phyloP scores from a whole-genome alignment of 2,113 vertebrate species.

The Hypomesus transpacificus region DNA sequence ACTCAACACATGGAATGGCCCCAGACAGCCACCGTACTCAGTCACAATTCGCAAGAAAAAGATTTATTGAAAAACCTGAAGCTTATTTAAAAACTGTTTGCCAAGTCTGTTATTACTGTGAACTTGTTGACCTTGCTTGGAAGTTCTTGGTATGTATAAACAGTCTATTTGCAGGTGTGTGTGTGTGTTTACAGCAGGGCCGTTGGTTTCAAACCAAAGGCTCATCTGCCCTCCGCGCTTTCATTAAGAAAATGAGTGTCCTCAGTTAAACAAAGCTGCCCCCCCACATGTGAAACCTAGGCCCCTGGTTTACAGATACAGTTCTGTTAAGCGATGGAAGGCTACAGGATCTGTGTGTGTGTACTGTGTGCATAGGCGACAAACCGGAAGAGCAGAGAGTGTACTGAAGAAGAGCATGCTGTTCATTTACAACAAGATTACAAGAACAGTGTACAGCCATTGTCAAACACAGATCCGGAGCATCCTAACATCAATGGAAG shows the following conservation, averaged over 20 bases:
- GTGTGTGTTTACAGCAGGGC: not conserved
- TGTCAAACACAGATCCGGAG: too few relatives aligned
- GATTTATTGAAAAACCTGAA: conserved; percentile 58
- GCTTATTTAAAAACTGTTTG: conserved; percentile 55
- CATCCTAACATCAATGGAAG: too few relatives aligned
- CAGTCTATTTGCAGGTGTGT: not conserved
- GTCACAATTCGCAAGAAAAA: conserved; percentile 42
- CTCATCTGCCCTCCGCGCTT: too few relatives aligned
- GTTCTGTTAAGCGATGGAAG: too few relatives aligned
- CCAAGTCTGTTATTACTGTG: conserved; percentile 27
- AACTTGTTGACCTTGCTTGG: conserved; percentile 35
- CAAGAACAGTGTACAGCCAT: not conserved
- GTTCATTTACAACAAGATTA: conserved; percentile 5
- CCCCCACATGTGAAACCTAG: too few relatives aligned
- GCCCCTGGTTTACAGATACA: too few relatives aligned
- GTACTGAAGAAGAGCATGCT: not conserved
- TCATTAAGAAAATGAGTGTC: too few relatives aligned
- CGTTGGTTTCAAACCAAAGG: too few relatives aligned
- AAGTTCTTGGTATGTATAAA: not conserved
- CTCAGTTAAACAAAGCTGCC: too few relatives aligned
- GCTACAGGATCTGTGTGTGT: not conserved
- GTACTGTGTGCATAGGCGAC: conserved; percentile 2
- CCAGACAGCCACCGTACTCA: conserved; percentile 6
- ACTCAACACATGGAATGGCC: not conserved
- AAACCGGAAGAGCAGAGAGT: conserved; percentile 51